A percentile compares a stretch with the other conserved stretches of the same genome.
Conservation (phyloP, 2,113 vertebrate genomes). For the Pavo muticus region DNA sequence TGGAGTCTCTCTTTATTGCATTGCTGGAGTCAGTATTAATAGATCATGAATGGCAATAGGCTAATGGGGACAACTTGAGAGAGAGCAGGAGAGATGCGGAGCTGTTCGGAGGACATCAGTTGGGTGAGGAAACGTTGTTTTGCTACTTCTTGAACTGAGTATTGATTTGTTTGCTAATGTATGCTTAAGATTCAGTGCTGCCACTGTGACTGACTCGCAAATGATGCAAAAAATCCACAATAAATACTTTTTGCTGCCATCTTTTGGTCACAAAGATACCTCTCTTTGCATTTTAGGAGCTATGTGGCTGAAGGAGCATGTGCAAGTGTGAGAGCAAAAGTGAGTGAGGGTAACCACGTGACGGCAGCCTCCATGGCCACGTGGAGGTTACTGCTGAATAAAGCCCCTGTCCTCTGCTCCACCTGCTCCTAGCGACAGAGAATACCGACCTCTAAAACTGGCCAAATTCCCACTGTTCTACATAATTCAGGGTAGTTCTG, state of each 20-base stretch:
- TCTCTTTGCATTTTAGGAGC: conserved; percentile 31
- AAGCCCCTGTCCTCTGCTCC: conserved; percentile 35
- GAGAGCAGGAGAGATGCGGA: background rate
- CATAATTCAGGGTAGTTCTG: conserved; percentile 59
- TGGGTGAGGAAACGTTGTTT: background rate
- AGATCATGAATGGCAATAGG: conserved; percentile 67
- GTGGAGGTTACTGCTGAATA: conserved; percentile 10
- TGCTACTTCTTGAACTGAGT: background rate
- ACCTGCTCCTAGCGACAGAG: background rate
- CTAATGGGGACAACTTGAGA: conserved; percentile 50
- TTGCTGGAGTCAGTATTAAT: conserved; percentile 67
- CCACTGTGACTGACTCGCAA: background rate
- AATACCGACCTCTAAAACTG: conserved; percentile 52
- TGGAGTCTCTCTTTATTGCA: conserved; percentile 70
- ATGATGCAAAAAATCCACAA: background rate
- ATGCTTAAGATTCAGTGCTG: background rate
- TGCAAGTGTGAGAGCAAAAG: conserved; percentile 5
- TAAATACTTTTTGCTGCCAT: conserved; percentile 69
- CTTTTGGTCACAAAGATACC: conserved; percentile 54
- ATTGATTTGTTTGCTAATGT: background rate
- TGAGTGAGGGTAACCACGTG: background rate
- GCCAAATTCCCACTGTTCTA: conserved; percentile 46
- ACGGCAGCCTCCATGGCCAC: background rate
- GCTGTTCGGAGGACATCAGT: background rate
- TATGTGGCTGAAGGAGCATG: conserved; percentile 22